Conservation (phyloP, 2,888 invertebrate species). For the Luffia ferchaultella region DNA sequence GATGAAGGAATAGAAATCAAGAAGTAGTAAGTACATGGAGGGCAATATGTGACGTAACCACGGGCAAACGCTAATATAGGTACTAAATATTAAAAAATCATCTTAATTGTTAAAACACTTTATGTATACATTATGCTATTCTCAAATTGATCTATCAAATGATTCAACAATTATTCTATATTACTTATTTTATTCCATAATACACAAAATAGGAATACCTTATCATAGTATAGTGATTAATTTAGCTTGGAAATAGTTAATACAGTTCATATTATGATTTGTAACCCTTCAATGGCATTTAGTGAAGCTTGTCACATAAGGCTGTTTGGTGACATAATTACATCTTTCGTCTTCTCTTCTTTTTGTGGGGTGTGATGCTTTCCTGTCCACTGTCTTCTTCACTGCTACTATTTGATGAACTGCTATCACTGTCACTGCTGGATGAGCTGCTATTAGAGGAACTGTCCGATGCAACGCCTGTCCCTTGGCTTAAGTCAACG, state of each 20-base stretch:
- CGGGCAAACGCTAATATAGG: no score
- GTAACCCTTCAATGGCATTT: background rate
- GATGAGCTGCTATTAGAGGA: slow-evolving; percentile 89
- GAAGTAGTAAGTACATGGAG: no score
- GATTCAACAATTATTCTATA: background rate
- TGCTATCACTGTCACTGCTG: slow-evolving; percentile 70
- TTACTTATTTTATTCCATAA: background rate
- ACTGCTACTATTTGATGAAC: slow-evolving; percentile 59
- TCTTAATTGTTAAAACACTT: background rate
- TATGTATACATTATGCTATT: background rate
- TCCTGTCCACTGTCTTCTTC: slow-evolving; percentile 88
- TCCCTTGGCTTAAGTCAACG: slow-evolving; percentile 85
- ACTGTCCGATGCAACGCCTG: slow-evolving; percentile 94
- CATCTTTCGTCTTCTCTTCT: slow-evolving; percentile 73
- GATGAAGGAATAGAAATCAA: no score
- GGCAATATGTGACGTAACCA: no score
- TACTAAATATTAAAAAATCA: no score
- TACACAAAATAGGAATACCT: background rate
- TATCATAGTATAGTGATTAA: background rate
- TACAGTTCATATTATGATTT: background rate
- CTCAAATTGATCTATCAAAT: background rate
- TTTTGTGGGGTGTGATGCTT: slow-evolving; percentile 86
- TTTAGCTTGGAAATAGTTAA: background rate
- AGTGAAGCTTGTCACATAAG: background rate
- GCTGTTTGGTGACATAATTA: slow-evolving; percentile 16